Evolutionary conservation across 1,140 invertebrate genomes (phyloP).

Genomic region (Ips nitidus): DNA sequence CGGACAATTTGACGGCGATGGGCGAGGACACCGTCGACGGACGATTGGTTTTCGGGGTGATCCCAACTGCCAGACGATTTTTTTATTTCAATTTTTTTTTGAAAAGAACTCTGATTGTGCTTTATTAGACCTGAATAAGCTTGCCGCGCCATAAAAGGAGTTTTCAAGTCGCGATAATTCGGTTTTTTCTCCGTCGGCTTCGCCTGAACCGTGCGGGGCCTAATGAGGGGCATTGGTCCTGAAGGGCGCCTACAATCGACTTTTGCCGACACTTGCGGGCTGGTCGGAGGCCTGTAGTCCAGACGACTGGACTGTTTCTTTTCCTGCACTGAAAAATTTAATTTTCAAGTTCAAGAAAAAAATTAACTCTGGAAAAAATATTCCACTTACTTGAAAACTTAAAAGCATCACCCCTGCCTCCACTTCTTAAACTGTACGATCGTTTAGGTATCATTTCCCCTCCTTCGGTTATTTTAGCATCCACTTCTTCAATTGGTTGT

Average conservation of each 20-base stretch:
- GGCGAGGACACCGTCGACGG: slow-evolving; percentile 11
- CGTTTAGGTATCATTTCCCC: background rate
- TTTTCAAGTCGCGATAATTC: slow-evolving; percentile 34
- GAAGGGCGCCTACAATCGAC: background rate
- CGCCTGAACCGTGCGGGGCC: slow-evolving; percentile 9
- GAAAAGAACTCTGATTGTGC: background rate
- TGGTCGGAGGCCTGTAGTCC: background rate
- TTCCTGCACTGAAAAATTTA: slow-evolving; percentile 8
- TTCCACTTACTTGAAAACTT: background rate
- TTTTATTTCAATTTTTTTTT: background rate
- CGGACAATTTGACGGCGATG: slow-evolving; percentile 1
- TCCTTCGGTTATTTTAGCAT: background rate
- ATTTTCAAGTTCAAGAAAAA: background rate
- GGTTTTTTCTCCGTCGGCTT: background rate
- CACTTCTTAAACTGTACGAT: slow-evolving; percentile 2
- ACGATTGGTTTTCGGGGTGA: slow-evolving; percentile 13
- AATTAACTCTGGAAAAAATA: background rate
- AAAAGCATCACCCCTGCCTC: background rate
- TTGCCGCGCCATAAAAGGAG: slow-evolving; percentile 28
- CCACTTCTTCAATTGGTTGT: background rate
- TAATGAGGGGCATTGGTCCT: background rate
- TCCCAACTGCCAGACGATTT: slow-evolving; percentile 5
- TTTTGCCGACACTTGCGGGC: background rate
- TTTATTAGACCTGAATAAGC: slow-evolving; percentile 33
- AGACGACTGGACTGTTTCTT: background rate